Conservation (phyloP, 1,140 invertebrate genomes). For the Steinernema feltiae region DNA sequence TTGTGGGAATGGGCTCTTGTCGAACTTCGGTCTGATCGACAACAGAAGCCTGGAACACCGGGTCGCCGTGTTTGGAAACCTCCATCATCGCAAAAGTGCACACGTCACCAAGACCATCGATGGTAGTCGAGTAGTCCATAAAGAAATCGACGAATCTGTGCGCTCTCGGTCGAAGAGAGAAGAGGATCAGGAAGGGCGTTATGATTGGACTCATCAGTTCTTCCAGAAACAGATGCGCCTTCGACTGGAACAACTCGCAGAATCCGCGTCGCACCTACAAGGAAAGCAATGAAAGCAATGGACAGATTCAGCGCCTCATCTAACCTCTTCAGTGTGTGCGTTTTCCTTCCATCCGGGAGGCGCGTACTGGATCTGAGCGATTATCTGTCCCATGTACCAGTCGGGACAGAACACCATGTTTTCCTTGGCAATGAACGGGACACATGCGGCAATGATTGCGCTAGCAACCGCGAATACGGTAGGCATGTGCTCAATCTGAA, state of each 20-base stretch:
- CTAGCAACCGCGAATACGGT: slow-evolving; percentile 75
- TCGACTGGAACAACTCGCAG: slow-evolving; percentile 85
- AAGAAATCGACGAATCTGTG: slow-evolving; percentile 92
- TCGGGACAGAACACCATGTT: slow-evolving; percentile 81
- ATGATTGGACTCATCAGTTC: slow-evolving; percentile 87
- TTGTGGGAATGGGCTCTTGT: background rate
- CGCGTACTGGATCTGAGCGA: slow-evolving; percentile 90
- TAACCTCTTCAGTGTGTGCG: slow-evolving; percentile 79
- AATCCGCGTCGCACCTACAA: slow-evolving; percentile 77
- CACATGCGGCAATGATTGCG: slow-evolving; percentile 67
- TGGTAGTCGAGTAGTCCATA: slow-evolving; percentile 87
- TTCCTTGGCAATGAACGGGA: slow-evolving; percentile 63
- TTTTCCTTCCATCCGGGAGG: slow-evolving; percentile 75
- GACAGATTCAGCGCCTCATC: no score
- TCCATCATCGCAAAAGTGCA: slow-evolving; percentile 77
- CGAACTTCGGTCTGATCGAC: background rate
- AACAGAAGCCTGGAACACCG: slow-evolving; percentile 16
- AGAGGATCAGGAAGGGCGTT: slow-evolving; percentile 77
- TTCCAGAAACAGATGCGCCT: slow-evolving; percentile 73
- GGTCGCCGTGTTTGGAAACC: slow-evolving; percentile 38
- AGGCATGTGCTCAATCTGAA: slow-evolving; percentile 72
- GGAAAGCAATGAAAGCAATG: no score
- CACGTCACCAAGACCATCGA: slow-evolving; percentile 90
- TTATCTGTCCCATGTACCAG: slow-evolving; percentile 75
- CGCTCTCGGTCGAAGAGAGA: slow-evolving; percentile 71